Percentiles rank a stretch among this genome's conserved stretches.
Conservation (phyloP, 2,888 invertebrate genomes). For the Callyntrura guangdongensis region DNA sequence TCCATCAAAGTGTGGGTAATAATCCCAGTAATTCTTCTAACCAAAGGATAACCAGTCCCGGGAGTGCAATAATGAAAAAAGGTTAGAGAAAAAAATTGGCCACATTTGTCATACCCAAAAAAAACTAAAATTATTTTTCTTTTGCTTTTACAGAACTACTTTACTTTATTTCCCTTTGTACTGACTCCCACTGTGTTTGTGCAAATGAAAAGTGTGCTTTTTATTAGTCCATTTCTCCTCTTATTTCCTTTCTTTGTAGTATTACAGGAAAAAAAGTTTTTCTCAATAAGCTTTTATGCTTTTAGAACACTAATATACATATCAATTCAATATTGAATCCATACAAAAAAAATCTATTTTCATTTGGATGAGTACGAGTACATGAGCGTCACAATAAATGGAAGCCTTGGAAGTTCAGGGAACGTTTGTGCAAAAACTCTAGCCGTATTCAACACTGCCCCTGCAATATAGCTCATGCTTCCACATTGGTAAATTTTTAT, state of each 20-base stretch:
- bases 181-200: neutral
- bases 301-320: neutral
- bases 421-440: constrained; percentile 2
- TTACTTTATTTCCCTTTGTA: neutral
- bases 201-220: neutral
- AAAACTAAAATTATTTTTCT: neutral
- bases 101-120: constrained; percentile 61
- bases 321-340: constrained; percentile 6
- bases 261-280: constrained; percentile 22
- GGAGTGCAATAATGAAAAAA: constrained; percentile 68
- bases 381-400: neutral
- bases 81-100: constrained; percentile 52
- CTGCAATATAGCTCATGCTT: neutral
- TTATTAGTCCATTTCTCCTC: constrained; percentile 8
- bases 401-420: constrained; percentile 57
- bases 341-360: constrained; percentile 1
- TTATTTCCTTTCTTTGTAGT: neutral
- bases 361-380: constrained; percentile 30
- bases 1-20: constrained; percentile 5
- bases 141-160: constrained; percentile 6
- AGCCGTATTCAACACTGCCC: neutral
- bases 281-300: neutral
- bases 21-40: constrained; percentile 44
- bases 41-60: constrained; percentile 55
- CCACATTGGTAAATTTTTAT: too few species aligned